Evolutionary conservation across 2,888 invertebrate species (phyloP).

Genomic region (Merodon equestris): DNA sequence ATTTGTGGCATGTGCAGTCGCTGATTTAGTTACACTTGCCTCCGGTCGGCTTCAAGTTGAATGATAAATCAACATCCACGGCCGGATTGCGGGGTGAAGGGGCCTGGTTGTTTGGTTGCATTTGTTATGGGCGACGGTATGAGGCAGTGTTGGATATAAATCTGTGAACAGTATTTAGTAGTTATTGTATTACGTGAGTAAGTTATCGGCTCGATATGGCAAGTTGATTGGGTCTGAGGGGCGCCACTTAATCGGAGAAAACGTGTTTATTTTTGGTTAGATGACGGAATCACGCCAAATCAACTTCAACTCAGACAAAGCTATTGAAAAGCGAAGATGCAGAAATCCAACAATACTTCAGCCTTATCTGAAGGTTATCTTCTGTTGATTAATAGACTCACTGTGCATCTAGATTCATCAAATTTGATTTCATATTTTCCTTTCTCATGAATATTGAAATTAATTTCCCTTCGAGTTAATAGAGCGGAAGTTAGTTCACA

Average conservation of each 20-base stretch:
- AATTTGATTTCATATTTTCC: conserved; percentile 5
- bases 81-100: too few species aligned
- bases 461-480: conserved; percentile 47
- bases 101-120: conserved; percentile 1
- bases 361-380: not conserved
- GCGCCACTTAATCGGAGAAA: conserved; percentile 10
- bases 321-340: too few species aligned
- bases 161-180: conserved; percentile 52
- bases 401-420: not conserved
- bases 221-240: conserved; percentile 39
- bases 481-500: conserved; percentile 52
- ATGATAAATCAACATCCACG: conserved; percentile 40
- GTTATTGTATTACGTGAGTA: conserved; percentile 15
- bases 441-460: conserved; percentile 45
- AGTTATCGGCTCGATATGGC: conserved; percentile 44
- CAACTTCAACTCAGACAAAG: too few species aligned
- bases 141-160: conserved; percentile 24
- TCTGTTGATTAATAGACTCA: not conserved
- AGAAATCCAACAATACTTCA: too few species aligned
- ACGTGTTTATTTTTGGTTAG: too few species aligned
- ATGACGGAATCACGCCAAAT: too few species aligned
- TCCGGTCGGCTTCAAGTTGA: conserved; percentile 1
- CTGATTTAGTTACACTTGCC: conserved; percentile 35
- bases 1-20: conserved; percentile 44
- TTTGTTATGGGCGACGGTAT: conserved; percentile 13